Conservation (phyloP, 2,797 vertebrate genomes). For the Pampus argenteus region DNA sequence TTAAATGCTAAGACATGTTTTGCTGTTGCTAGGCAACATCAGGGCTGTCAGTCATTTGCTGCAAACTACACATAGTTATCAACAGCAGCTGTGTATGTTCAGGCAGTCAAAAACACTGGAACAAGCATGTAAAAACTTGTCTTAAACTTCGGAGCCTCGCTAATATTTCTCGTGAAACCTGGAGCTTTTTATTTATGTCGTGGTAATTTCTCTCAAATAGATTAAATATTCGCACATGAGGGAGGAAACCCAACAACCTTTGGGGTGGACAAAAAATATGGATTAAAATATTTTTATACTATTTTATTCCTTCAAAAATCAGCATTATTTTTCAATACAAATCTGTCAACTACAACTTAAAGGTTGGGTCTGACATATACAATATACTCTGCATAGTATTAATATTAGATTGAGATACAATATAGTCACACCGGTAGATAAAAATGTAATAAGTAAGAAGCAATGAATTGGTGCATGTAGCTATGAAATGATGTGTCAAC, state of each 20-base stretch:
- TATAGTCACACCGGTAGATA: slow-evolving; percentile 6
- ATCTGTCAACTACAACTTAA: neutral
- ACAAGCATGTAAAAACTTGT: neutral
- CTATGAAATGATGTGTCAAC: neutral
- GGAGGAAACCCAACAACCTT: neutral
- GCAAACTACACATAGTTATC: neutral
- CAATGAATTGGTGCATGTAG: neutral
- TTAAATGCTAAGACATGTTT: neutral
- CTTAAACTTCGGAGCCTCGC: neutral
- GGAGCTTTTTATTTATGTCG: neutral
- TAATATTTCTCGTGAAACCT: neutral
- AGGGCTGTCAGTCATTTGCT: slow-evolving; percentile 10
- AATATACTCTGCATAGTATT: neutral
- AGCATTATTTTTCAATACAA: neutral
- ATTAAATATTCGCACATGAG: neutral
- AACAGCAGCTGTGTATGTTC: neutral
- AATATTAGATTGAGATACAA: neutral
- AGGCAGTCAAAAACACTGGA: neutral
- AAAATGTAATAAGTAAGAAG: slow-evolving; percentile 5
- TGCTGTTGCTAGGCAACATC: slow-evolving; percentile 18
- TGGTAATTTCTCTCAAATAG: neutral
- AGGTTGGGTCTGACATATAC: neutral
- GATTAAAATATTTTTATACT: neutral
- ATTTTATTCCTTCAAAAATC: no score
- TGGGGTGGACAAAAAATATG: neutral